These are phyloP conservation scores for Lycopodina hypogea DNA, from an alignment of 37 sponge, comb jelly and placozoan genomes.

Conservation along the genomic window DNA sequence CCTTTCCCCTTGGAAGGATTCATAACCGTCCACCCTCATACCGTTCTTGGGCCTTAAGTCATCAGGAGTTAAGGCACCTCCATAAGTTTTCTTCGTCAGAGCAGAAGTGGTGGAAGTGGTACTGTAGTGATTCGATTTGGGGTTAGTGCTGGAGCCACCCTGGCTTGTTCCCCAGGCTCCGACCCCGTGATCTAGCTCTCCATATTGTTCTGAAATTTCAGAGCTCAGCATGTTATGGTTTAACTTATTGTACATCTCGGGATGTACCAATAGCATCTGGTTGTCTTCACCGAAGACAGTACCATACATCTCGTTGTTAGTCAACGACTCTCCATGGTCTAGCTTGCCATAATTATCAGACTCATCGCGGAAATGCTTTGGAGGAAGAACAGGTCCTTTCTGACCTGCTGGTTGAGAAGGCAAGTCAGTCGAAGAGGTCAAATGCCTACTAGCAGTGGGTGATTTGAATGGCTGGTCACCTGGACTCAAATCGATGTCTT, in stretches of 20 bases:
- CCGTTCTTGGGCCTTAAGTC: too few species aligned
- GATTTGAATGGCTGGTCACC: too few species aligned
- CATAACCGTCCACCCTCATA: too few species aligned
- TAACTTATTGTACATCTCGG: background rate
- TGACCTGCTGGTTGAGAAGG: too few species aligned
- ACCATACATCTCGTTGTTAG: background rate
- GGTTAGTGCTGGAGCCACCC: background rate
- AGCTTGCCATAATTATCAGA: conserved; percentile 14
- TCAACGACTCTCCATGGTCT: background rate
- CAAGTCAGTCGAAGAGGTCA: too few species aligned
- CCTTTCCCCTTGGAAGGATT: background rate
- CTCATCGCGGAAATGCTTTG: background rate
- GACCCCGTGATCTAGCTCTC: background rate
- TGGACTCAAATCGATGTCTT: background rate
- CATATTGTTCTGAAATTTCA: background rate
- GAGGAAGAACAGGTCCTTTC: too few species aligned
- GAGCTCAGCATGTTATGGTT: background rate
- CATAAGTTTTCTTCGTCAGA: too few species aligned
- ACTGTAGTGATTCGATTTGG: background rate
- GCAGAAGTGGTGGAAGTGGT: background rate
- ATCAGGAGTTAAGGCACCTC: too few species aligned
- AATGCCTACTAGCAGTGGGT: background rate
- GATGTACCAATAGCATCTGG: background rate
- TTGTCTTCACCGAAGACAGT: background rate
- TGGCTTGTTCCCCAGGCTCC: background rate